phyloP scores from a whole-genome alignment of 2,113 vertebrate genomes.

The Xenopus laevis region DNA sequence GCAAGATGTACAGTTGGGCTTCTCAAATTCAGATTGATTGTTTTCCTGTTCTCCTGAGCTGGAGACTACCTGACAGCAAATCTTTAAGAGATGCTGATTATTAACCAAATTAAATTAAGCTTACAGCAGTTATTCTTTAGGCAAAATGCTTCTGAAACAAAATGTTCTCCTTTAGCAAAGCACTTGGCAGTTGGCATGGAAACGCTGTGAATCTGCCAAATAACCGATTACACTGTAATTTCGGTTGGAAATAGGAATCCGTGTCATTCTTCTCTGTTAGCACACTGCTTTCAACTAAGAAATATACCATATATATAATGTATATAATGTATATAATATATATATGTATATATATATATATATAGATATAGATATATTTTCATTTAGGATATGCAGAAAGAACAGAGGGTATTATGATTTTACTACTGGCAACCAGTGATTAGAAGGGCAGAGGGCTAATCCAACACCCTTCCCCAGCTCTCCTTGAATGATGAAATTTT shows the following conservation, averaged over 20 bases:
- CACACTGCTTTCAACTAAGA: constrained; percentile 39
- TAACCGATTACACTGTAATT: constrained; percentile 45
- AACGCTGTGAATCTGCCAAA: constrained; percentile 40
- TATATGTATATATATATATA: too few relatives aligned
- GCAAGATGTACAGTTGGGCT: too few relatives aligned
- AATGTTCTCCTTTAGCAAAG: constrained; percentile 43
- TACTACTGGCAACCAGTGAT: too few relatives aligned
- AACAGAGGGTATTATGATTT: too few relatives aligned
- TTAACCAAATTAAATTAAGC: constrained; percentile 51
- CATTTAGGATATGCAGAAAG: too few relatives aligned
- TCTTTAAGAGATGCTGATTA: constrained; percentile 40
- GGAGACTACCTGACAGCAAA: constrained; percentile 39
- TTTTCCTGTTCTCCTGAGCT: constrained; percentile 17
- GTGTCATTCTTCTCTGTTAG: constrained; percentile 31
- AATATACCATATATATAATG: too few relatives aligned
- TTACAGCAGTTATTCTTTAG: constrained; percentile 31
- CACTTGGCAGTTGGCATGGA: constrained; percentile 37
- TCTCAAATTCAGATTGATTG: background rate
- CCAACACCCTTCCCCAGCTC: too few relatives aligned
- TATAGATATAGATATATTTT: too few relatives aligned
- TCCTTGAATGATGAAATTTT: too few relatives aligned
- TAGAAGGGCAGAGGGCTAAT: too few relatives aligned
- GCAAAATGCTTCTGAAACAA: constrained; percentile 38
- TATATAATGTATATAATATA: too few relatives aligned
- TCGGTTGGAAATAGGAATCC: constrained; percentile 45